Base-by-base conservation (phyloP, 2,888 invertebrate species). In the Cerceris ruficornis region DNA sequence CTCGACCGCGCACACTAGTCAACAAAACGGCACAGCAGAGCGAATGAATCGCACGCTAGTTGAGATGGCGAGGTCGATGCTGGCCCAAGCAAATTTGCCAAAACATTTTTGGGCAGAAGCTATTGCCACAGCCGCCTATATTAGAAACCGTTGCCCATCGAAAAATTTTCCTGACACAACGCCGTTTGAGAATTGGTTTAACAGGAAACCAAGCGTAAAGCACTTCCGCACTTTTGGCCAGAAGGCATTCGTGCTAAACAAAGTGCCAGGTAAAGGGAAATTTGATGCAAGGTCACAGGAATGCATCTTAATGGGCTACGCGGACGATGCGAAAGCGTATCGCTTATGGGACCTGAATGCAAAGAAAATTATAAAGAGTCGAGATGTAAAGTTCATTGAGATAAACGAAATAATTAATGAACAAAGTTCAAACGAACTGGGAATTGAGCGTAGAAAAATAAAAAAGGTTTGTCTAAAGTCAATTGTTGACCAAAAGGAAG, bases 41-140 rank as follows among this genome's bases (percentile, higher is more conserved):
- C 49, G 8, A 1, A 46, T 46, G 46, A 66, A 66, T 11, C 13
- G 66, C 5, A 66, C 42, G 8, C 15, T 66, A 7, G 14, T 66
- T 15, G 14, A 66, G 5, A 66, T 55, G n/a, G n/a, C 55, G 7
- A 54, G 49, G 8, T 5, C n/a, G 2, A 14, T 66, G 0, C 9
- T 57, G 11, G 6, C 46, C 1, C 50, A 62, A 49, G 8, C 50
- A 6, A 28, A 28, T 14, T 17, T 62, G 5, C 15, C 15, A 49
- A 9, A 6, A 5, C 7, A 6, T 17, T 50, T 62, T 13, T 62
- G 49, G 50, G 50, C 62, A 9, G 62, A 49, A 49, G 39, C 62
- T 6, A 62, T 17, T 11, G n/a, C 49, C 28, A 28, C 28, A 28
- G 28, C 28, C 4, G 28, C 28, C 28, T 4, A 28, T 28, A 28